Conservation (phyloP, 2,797 vertebrate genomes). For the Tangara arthus region DNA sequence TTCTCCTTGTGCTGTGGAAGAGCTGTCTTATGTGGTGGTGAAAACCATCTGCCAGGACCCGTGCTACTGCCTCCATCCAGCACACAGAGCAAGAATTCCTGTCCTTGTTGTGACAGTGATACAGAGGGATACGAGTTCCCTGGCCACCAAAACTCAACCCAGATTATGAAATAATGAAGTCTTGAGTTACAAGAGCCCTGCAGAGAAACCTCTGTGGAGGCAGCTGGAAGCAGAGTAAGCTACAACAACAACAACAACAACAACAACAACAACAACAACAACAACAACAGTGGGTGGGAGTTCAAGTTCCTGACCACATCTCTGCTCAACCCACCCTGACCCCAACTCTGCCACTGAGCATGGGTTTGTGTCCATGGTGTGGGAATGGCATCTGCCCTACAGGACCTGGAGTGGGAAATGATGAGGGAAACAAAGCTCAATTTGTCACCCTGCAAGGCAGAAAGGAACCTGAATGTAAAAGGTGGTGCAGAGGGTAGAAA, state of each 20-base stretch:
- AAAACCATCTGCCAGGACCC: not conserved
- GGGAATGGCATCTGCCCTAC: not conserved
- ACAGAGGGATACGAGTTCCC: not conserved
- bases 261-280: not conserved
- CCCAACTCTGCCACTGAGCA: rapidly evolving
- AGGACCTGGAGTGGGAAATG: not conserved
- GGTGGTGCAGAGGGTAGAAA: not conserved
- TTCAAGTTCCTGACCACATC: not conserved
- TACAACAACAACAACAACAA: not conserved
- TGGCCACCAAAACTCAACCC: rapidly evolving
- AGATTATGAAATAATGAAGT: not conserved
- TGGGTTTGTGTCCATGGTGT: not conserved
- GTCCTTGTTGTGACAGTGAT: not conserved
- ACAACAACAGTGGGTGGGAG: not conserved
- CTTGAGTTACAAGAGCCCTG: not conserved
- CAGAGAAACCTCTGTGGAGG: not conserved
- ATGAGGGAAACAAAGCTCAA: not conserved
- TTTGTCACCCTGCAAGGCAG: not conserved
- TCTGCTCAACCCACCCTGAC: not conserved
- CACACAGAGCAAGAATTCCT: not conserved
- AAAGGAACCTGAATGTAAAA: not conserved
- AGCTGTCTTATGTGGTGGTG: not conserved
- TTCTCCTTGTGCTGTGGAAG: not conserved
- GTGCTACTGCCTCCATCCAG: not conserved
- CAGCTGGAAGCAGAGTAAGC: not conserved